phyloP scores from a whole-genome alignment of 2,113 vertebrate species.

The Puma concolor region DNA sequence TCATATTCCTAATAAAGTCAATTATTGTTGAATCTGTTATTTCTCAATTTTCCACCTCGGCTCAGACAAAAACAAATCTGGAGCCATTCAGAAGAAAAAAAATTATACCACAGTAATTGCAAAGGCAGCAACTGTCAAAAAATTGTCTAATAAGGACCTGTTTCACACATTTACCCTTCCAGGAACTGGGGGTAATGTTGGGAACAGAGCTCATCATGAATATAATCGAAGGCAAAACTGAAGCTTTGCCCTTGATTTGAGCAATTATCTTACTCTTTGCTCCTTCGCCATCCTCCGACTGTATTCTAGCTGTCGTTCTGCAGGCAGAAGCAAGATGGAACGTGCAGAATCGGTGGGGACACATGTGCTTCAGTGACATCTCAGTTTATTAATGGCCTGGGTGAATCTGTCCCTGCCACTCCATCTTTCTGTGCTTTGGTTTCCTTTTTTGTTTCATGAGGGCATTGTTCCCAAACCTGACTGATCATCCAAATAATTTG shows the following conservation, averaged over 20 bases:
- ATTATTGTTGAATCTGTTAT: constrained; percentile 72
- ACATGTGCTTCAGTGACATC: neutral
- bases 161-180: constrained; percentile 28
- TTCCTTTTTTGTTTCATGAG: neutral
- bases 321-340: neutral
- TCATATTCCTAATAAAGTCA: constrained; percentile 75
- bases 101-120: constrained; percentile 53
- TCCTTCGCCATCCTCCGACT: neutral
- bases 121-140: constrained; percentile 64
- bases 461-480: neutral
- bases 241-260: constrained; percentile 59
- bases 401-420: neutral
- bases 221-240: constrained; percentile 33
- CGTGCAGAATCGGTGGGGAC: neutral
- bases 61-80: constrained; percentile 77
- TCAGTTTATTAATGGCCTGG: neutral
- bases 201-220: neutral
- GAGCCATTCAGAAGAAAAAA: constrained; percentile 65
- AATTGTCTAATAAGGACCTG: constrained; percentile 63
- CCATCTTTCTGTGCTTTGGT: neutral
- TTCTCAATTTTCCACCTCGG: constrained; percentile 77
- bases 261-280: constrained; percentile 47
- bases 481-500: neutral
- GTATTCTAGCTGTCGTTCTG: neutral
- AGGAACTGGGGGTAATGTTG: neutral